Evolutionary conservation across 2,797 vertebrate genomes (phyloP).

Genomic region (Pseudocheirus occidentalis): DNA sequence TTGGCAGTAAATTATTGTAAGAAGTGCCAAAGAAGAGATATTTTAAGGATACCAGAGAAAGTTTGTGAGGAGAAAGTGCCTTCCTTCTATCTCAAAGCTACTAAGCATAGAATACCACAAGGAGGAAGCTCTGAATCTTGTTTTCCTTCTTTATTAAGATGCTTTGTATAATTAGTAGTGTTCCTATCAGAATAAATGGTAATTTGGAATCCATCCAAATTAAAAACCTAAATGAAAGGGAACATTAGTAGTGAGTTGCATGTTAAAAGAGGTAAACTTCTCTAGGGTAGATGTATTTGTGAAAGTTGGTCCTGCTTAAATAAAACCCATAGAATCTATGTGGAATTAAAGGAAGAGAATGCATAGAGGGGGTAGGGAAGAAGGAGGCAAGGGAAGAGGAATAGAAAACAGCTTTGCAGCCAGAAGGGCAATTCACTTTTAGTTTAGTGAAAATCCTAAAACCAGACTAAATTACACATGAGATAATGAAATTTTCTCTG

Average conservation of each 20-base stretch:
- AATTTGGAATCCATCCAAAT: constrained; percentile 90
- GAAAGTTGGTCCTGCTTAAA: constrained; percentile 84
- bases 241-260: constrained; percentile 83
- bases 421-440: constrained; percentile 84
- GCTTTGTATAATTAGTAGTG: constrained; percentile 85
- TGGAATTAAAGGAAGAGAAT: constrained; percentile 80
- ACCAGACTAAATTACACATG: constrained; percentile 79
- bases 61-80: constrained; percentile 56
- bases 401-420: constrained; percentile 86
- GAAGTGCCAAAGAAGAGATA: constrained; percentile 29
- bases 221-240: constrained; percentile 87
- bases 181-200: constrained; percentile 87
- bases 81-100: constrained; percentile 76
- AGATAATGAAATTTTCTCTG: constrained; percentile 71
- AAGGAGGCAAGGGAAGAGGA: constrained; percentile 63
- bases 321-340: constrained; percentile 84
- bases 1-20: constrained; percentile 2
- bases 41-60: constrained; percentile 55
- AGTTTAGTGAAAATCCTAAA: constrained; percentile 84
- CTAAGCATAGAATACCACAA: constrained; percentile 81
- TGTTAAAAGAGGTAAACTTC: constrained; percentile 86
- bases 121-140: constrained; percentile 83
- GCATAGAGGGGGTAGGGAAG: constrained; percentile 59
- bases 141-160: constrained; percentile 86
- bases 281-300: constrained; percentile 85